Conservation (phyloP, 1,140 invertebrate genomes). For the Pseudomyrmex flavicornis region DNA sequence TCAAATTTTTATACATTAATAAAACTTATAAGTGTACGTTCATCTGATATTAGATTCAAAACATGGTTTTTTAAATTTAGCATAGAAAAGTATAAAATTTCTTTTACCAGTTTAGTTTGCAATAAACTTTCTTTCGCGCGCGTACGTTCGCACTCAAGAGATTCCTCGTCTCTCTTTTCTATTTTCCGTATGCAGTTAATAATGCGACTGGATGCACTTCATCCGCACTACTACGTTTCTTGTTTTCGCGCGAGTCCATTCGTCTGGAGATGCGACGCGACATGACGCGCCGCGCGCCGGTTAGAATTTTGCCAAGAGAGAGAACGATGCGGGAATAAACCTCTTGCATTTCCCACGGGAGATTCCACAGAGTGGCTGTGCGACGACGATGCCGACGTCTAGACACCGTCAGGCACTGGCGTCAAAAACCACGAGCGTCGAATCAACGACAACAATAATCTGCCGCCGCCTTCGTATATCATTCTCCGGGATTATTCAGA, state of each 20-base stretch:
- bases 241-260: constrained; percentile 41
- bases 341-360: constrained; percentile 56
- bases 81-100: too few species aligned
- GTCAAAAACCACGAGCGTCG: constrained; percentile 40
- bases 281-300: constrained; percentile 17
- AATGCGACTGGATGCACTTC: constrained; percentile 28
- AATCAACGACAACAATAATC: constrained; percentile 57
- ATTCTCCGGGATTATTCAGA: constrained; percentile 24
- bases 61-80: too few species aligned
- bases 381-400: constrained; percentile 27
- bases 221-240: constrained; percentile 1
- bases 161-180: background rate
- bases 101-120: background rate
- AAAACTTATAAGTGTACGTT: too few species aligned
- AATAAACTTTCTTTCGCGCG: background rate
- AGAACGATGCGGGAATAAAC: constrained; percentile 48
- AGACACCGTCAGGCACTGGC: constrained; percentile 41
- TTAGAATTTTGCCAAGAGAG: constrained; percentile 40
- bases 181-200: constrained; percentile 28
- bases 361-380: constrained; percentile 29
- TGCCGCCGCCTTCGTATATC: background rate
- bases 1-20: too few species aligned
- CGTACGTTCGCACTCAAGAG: background rate
- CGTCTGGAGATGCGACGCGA: constrained; percentile 44
- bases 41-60: too few species aligned